These are phyloP conservation scores for Poecilia picta DNA, from an alignment of 2,797 vertebrate genomes.

Conservation along the genomic window DNA sequence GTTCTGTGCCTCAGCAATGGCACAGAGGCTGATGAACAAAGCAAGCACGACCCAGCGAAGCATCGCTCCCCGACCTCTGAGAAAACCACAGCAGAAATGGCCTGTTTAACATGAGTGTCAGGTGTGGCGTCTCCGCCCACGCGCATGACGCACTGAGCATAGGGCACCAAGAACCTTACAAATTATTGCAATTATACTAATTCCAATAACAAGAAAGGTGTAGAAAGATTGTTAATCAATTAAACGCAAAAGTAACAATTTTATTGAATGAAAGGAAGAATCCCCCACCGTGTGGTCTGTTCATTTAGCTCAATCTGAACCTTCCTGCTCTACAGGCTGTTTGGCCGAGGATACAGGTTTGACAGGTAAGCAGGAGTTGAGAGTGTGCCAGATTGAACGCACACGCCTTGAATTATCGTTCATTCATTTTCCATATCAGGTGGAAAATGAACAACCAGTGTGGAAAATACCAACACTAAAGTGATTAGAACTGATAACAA, in stretches of 20 bases:
- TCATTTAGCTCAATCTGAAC: background rate
- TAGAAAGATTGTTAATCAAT: too few species aligned
- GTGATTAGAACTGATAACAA: background rate
- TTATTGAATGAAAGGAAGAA: background rate
- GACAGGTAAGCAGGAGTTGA: background rate
- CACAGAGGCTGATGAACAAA: constrained; percentile 55
- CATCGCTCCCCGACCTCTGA: constrained; percentile 49
- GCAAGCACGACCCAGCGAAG: constrained; percentile 46
- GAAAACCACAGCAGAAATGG: constrained; percentile 5
- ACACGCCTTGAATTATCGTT: background rate
- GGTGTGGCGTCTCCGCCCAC: background rate
- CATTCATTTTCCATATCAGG: background rate
- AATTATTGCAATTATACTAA: background rate
- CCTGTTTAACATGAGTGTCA: background rate
- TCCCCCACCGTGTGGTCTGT: background rate
- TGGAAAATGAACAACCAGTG: too few species aligned
- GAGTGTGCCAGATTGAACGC: too few species aligned
- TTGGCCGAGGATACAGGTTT: background rate
- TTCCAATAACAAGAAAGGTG: background rate
- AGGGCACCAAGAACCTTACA: background rate
- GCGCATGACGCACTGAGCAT: background rate
- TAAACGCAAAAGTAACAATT: background rate
- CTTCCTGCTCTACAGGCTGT: background rate
- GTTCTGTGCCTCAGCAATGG: constrained; percentile 38
- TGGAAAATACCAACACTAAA: background rate